phyloP scores from a whole-genome alignment of 2,113 vertebrate genomes.

The Chelonoidis abingdonii region DNA sequence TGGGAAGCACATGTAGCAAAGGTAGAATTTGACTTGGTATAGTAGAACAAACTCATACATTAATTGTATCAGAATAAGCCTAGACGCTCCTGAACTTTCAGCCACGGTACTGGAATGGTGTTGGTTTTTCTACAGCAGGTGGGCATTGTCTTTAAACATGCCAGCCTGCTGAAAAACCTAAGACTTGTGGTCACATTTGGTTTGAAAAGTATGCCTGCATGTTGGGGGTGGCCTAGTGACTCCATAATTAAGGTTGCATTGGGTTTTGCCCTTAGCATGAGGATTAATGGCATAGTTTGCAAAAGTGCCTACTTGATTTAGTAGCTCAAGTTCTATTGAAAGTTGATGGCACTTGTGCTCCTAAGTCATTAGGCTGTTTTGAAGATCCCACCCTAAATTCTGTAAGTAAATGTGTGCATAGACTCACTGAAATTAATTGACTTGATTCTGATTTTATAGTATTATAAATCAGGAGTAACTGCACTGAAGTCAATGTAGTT shows the following conservation, averaged over 20 bases:
- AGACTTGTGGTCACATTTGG: neutral
- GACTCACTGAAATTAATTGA: neutral
- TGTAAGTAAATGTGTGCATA: fast-evolving
- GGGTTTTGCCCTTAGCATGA: too few relatives aligned
- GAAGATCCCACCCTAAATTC: neutral
- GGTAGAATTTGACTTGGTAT: fast-evolving
- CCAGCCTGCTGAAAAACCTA: neutral
- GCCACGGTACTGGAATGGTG: neutral
- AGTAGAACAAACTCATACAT: fast-evolving
- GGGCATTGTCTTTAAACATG: neutral
- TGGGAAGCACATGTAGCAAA: neutral
- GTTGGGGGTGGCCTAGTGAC: neutral
- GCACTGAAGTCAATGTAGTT: fast-evolving
- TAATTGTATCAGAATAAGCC: fast-evolving
- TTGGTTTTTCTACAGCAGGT: neutral
- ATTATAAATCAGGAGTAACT: neutral
- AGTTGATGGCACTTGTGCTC: fast-evolving
- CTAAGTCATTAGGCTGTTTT: neutral
- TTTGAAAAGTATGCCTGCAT: neutral
- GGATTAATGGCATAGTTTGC: fast-evolving
- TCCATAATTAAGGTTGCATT: neutral
- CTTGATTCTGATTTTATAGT: neutral
- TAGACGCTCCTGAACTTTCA: neutral
- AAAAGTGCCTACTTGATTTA: neutral
- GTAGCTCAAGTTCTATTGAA: fast-evolving